These are phyloP conservation scores for Girardinus metallicus DNA, from an alignment of 2,797 vertebrate species.

Conservation along the genomic window DNA sequence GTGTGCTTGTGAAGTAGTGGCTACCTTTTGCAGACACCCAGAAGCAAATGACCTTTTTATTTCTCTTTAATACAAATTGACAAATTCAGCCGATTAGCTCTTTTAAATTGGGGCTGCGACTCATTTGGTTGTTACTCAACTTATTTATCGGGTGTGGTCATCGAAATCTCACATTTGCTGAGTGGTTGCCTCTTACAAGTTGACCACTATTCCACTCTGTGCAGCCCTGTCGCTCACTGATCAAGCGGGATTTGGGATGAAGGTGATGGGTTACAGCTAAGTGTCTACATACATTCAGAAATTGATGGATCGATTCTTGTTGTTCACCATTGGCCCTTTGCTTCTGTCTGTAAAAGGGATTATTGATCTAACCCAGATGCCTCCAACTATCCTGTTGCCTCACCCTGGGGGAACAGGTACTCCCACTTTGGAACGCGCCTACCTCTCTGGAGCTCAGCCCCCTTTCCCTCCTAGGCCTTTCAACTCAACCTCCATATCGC, in stretches of 20 bases:
- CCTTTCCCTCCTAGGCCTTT: conserved; percentile 95
- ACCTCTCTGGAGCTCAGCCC: conserved; percentile 94
- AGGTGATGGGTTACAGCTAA: conserved; percentile 70
- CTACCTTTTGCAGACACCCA: conserved; percentile 86
- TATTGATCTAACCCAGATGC: conserved; percentile 99
- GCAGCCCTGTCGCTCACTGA: conserved; percentile 69
- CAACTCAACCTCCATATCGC: conserved; percentile 95
- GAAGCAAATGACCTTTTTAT: conserved; percentile 83
- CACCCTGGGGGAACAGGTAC: conserved; percentile 95
- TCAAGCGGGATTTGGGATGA: conserved; percentile 66
- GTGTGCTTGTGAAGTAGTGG: conserved; percentile 81
- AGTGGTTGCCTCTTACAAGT: conserved; percentile 71
- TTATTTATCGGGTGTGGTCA: conserved; percentile 46
- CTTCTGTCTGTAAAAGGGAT: conserved; percentile 96
- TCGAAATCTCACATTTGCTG: conserved; percentile 61
- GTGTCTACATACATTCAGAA: conserved; percentile 72
- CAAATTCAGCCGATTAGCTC: conserved; percentile 70
- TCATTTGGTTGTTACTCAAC: conserved; percentile 61
- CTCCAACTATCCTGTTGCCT: conserved; percentile 98
- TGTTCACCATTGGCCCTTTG: conserved; percentile 88
- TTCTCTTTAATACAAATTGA: conserved; percentile 53
- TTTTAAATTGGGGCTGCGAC: conserved; percentile 64
- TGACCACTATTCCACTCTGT: conserved; percentile 66
- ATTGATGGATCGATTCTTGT: conserved; percentile 78
- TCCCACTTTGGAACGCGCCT: conserved; percentile 96